Evolutionary conservation across 1,140 invertebrate genomes (phyloP).

Genomic region (Papilio glaucus): DNA sequence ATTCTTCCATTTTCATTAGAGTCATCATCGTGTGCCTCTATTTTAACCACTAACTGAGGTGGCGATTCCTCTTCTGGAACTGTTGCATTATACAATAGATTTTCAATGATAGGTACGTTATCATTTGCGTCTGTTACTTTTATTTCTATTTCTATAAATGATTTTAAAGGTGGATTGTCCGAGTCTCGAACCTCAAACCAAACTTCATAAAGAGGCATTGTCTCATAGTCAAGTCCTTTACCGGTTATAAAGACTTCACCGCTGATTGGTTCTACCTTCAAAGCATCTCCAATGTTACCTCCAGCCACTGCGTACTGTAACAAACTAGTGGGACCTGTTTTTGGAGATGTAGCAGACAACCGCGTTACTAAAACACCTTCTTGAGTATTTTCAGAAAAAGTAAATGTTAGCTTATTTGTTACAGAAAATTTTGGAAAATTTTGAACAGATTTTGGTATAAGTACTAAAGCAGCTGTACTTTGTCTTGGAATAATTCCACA

Average conservation of each 20-base stretch:
- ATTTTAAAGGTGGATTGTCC: slow-evolving; percentile 90
- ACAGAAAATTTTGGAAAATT: slow-evolving; percentile 90
- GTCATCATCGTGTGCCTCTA: slow-evolving; percentile 94
- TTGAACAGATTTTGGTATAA: slow-evolving; percentile 88
- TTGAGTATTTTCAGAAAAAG: slow-evolving; percentile 90
- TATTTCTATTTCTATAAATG: slow-evolving; percentile 90
- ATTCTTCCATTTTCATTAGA: slow-evolving; percentile 94
- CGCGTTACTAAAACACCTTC: slow-evolving; percentile 89
- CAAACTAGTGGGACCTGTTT: slow-evolving; percentile 86
- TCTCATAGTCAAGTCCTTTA: slow-evolving; percentile 94
- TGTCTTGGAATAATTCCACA: slow-evolving; percentile 86
- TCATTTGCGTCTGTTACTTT: slow-evolving; percentile 97
- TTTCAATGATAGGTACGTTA: slow-evolving; percentile 93
- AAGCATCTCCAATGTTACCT: slow-evolving; percentile 94
- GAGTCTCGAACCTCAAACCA: slow-evolving; percentile 96
- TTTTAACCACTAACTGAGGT: slow-evolving; percentile 89
- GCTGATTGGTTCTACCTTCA: slow-evolving; percentile 90
- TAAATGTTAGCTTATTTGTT: slow-evolving; percentile 88
- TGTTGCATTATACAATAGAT: slow-evolving; percentile 91
- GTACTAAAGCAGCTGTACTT: slow-evolving; percentile 87
- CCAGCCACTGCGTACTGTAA: slow-evolving; percentile 94
- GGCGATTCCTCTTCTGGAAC: slow-evolving; percentile 94
- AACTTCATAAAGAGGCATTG: slow-evolving; percentile 91
- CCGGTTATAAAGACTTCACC: slow-evolving; percentile 91
- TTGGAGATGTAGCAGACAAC: slow-evolving; percentile 89